Percentiles rank a stretch among this genome's conserved stretches.
phyloP scores from a whole-genome alignment of 2,797 vertebrate species.

The Rhadinocentrus ornatus region DNA sequence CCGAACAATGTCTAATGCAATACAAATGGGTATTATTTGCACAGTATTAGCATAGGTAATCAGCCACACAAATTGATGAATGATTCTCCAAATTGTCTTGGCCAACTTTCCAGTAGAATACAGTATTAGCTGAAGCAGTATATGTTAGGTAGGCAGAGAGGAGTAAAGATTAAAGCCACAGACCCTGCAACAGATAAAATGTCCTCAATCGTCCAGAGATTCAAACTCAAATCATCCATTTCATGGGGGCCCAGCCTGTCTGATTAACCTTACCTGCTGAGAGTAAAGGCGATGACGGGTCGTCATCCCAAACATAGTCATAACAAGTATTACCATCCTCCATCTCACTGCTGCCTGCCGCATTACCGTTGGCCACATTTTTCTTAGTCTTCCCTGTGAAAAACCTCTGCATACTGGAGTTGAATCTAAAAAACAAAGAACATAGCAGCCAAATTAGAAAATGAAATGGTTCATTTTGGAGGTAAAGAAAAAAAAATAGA shows the following conservation, averaged over 20 bases:
- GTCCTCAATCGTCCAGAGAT: constrained; percentile 33
- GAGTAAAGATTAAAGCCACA: constrained; percentile 50
- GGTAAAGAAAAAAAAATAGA: background rate
- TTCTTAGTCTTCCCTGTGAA: constrained; percentile 87
- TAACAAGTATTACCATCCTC: constrained; percentile 95
- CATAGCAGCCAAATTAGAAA: constrained; percentile 37
- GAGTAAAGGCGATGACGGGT: constrained; percentile 89
- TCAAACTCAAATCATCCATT: constrained; percentile 8
- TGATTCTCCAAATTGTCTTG: background rate
- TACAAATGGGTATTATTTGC: background rate
- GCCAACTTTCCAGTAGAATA: constrained; percentile 18
- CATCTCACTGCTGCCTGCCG: constrained; percentile 90
- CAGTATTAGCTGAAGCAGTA: constrained; percentile 12
- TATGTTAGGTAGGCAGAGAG: constrained; percentile 35
- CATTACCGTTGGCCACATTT: constrained; percentile 92
- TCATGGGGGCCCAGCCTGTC: constrained; percentile 83
- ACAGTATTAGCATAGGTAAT: background rate
- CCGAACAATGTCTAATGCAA: background rate
- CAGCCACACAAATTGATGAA: background rate
- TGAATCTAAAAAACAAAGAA: constrained; percentile 84
- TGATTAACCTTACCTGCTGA: constrained; percentile 96
- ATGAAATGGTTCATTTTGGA: constrained; percentile 9
- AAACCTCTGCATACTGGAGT: constrained; percentile 90
- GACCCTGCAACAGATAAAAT: background rate
- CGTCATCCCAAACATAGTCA: constrained; percentile 87